Conservation (phyloP, 2,888 invertebrate species). For the Nymphalis c-album region DNA sequence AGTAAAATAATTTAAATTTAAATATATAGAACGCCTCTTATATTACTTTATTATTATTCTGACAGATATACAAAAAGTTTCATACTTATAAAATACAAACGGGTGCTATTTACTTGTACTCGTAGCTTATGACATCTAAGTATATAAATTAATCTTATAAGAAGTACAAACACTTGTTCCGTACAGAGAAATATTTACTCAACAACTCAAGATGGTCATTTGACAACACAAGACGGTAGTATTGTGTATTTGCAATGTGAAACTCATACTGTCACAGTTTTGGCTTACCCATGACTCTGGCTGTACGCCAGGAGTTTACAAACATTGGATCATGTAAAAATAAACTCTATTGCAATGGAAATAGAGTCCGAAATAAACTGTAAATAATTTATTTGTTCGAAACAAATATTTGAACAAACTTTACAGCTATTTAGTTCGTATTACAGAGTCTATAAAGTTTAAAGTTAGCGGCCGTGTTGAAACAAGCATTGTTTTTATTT, state of each 20-base stretch:
- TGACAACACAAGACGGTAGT: conserved; percentile 5
- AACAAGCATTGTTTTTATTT: conserved; percentile 31
- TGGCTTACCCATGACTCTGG: conserved; percentile 29
- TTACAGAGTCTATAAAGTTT: conserved; percentile 28
- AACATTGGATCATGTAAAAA: conserved; percentile 1
- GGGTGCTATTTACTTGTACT: no score
- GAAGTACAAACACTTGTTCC: neutral
- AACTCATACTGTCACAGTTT: conserved; percentile 33
- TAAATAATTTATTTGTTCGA: neutral
- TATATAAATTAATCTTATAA: neutral
- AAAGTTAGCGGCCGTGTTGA: conserved; percentile 25
- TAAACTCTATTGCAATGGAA: neutral
- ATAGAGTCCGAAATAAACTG: conserved; percentile 8
- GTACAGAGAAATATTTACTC: neutral
- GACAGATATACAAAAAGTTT: no score
- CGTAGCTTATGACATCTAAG: neutral
- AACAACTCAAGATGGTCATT: conserved; percentile 7
- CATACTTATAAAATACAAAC: no score
- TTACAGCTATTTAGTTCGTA: conserved; percentile 32
- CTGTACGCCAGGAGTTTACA: conserved; percentile 25
- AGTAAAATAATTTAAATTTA: no score
- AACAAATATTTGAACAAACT: conserved; percentile 33
- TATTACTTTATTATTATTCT: no score
- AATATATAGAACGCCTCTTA: no score
- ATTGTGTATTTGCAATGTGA: conserved; percentile 18